Evolutionary conservation across 2,797 vertebrate species (phyloP).

Genomic region (Amniataba percoides): DNA sequence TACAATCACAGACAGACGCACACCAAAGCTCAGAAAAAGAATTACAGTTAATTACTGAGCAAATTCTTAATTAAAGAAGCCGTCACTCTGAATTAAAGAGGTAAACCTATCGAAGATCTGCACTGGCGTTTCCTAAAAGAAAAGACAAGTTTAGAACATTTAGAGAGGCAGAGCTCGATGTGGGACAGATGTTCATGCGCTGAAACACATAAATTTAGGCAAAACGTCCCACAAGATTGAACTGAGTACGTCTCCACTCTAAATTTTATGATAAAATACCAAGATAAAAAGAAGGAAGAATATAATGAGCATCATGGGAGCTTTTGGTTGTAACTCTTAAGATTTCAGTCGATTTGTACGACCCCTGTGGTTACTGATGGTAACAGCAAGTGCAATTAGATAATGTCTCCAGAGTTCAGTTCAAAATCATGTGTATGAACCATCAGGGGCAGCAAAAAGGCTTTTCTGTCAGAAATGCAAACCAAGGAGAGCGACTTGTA

Average conservation of each 20-base stretch:
- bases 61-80: constrained; percentile 23
- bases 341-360: background rate
- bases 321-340: background rate
- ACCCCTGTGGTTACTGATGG: background rate
- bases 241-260: background rate
- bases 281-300: too few species aligned
- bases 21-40: constrained; percentile 1
- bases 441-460: background rate
- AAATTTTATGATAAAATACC: too few species aligned
- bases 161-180: background rate
- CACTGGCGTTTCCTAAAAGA: background rate
- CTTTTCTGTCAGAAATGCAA: background rate
- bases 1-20: background rate
- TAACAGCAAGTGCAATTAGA: background rate
- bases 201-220: background rate
- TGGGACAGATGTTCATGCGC: background rate
- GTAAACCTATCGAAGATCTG: constrained; percentile 13
- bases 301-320: background rate
- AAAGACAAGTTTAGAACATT: background rate
- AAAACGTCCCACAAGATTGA: background rate
- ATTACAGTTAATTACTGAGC: constrained; percentile 21
- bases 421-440: background rate
- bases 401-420: background rate
- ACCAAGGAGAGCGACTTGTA: background rate
- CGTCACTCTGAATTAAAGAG: constrained; percentile 3